These are phyloP conservation scores for Myiozetetes cayanensis DNA, from an alignment of 2,113 vertebrate species.

Conservation along the genomic window DNA sequence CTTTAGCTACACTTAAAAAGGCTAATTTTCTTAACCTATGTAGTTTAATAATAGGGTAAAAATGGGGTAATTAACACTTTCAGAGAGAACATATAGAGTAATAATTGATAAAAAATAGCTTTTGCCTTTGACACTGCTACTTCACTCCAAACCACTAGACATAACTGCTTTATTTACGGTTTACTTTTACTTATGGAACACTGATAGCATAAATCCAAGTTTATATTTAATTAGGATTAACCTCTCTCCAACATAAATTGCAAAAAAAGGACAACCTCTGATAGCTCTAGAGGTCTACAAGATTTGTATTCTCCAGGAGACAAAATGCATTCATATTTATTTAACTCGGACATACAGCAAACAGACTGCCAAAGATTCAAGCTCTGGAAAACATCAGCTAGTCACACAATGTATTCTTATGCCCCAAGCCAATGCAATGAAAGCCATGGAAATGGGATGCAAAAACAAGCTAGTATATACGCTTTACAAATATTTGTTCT, in stretches of 20 bases:
- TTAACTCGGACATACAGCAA: slow-evolving; percentile 38
- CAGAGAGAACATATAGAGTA: neutral
- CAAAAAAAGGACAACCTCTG: slow-evolving; percentile 2
- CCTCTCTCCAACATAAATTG: slow-evolving; percentile 19
- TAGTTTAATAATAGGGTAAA: neutral
- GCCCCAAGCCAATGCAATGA: neutral
- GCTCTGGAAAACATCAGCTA: slow-evolving; percentile 46
- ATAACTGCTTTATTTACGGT: neutral
- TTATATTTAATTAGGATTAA: slow-evolving; percentile 32
- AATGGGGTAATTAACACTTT: neutral
- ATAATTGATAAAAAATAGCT: neutral
- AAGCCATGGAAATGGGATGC: neutral
- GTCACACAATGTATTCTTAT: neutral
- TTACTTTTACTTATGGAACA: neutral
- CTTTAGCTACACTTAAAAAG: neutral
- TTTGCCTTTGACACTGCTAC: neutral
- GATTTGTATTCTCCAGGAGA: slow-evolving; percentile 46
- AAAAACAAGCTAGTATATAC: neutral
- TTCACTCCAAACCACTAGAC: neutral
- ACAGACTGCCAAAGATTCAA: slow-evolving; percentile 29
- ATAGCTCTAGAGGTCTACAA: neutral
- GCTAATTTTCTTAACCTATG: neutral
- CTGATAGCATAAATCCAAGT: neutral
- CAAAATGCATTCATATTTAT: slow-evolving; percentile 54
- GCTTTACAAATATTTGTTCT: neutral